Conservation (phyloP, 2,888 invertebrate genomes). For the Monopis laevigella region DNA sequence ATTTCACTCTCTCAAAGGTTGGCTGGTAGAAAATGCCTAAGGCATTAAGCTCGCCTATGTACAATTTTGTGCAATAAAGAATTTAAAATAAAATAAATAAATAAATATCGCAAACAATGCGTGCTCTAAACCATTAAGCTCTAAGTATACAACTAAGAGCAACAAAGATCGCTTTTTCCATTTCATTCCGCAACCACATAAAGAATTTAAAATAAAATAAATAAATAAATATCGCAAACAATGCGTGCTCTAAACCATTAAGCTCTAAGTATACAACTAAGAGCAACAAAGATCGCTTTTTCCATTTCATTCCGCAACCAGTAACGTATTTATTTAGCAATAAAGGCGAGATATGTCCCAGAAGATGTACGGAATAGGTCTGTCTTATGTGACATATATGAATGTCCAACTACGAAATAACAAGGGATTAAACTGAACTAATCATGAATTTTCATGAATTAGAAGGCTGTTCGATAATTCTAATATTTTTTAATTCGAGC, state of each 20-base stretch:
- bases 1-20: too few species aligned
- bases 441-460: not conserved
- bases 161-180: slow-evolving; percentile 10
- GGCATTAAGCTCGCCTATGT: too few species aligned
- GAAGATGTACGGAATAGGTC: slow-evolving; percentile 13
- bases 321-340: slow-evolving; percentile 14
- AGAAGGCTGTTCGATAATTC: not conserved
- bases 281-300: slow-evolving; percentile 9
- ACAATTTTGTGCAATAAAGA: too few species aligned
- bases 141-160: not conserved
- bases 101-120: too few species aligned
- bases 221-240: too few species aligned
- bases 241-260: too few species aligned
- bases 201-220: too few species aligned
- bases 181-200: slow-evolving; percentile 9
- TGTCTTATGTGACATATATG: slow-evolving; percentile 13
- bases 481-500: too few species aligned
- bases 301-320: slow-evolving; percentile 9
- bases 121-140: too few species aligned
- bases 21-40: too few species aligned
- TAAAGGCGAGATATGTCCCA: slow-evolving; percentile 12
- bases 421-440: not conserved
- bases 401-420: slow-evolving; percentile 11
- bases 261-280: not conserved
- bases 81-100: too few species aligned